Percentiles rank a stretch among this genome's conserved stretches.
Conservation (phyloP, 2,113 vertebrate species). For the Emberiza fucata region DNA sequence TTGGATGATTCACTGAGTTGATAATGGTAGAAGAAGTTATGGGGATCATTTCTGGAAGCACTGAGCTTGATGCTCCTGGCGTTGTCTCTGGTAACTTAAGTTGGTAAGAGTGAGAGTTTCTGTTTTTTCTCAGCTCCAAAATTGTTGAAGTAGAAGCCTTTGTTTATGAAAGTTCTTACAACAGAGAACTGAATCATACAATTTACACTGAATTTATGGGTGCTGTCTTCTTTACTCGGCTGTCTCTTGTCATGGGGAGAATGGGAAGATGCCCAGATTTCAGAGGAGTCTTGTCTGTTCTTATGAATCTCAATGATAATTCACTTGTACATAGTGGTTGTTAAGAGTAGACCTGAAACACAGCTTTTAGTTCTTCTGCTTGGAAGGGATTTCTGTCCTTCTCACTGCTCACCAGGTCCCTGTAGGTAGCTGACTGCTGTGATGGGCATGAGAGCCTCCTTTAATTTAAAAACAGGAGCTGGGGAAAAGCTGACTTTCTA, state of each 20-base stretch:
- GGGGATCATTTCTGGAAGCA: neutral
- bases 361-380: neutral
- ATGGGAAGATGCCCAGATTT: slow-evolving; percentile 52
- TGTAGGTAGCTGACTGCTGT: neutral
- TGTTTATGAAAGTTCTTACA: slow-evolving; percentile 56
- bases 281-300: neutral
- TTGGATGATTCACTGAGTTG: neutral
- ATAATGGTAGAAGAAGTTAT: neutral
- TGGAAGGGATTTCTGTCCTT: neutral
- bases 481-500: neutral
- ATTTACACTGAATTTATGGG: slow-evolving; percentile 46
- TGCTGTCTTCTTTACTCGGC: slow-evolving; percentile 30
- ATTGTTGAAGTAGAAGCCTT: slow-evolving; percentile 41
- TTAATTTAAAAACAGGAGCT: neutral
- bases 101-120: slow-evolving; percentile 28
- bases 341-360: neutral
- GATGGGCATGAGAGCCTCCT: neutral
- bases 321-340: neutral
- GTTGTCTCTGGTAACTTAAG: neutral
- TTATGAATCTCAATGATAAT: neutral
- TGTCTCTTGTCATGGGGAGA: slow-evolving; percentile 26
- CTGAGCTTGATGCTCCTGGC: neutral
- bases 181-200: slow-evolving; percentile 48
- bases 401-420: neutral
- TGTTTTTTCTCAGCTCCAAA: slow-evolving; percentile 45